A percentile compares a stretch with the other conserved stretches of the same genome.
Evolutionary conservation across 2,888 invertebrate species (phyloP).

Genomic region (Caenorhabditis japonica): DNA sequence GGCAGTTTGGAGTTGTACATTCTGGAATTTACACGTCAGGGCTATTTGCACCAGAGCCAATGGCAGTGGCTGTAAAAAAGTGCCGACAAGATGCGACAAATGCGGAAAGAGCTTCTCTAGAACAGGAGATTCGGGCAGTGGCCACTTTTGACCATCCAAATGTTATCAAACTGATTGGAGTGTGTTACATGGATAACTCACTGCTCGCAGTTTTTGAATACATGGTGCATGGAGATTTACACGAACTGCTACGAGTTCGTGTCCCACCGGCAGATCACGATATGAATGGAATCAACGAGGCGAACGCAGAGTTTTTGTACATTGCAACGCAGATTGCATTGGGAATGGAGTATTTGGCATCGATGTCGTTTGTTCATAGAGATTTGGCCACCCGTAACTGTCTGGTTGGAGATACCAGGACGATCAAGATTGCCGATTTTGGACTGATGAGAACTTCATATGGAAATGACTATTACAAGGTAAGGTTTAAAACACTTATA

Average conservation of each 20-base stretch:
- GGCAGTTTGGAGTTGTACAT: constrained; percentile 86
- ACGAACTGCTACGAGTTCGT: constrained; percentile 92
- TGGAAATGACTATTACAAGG: constrained; percentile 92
- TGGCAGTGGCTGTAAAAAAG: constrained; percentile 62
- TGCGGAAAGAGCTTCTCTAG: constrained; percentile 54
- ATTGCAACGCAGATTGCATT: constrained; percentile 87
- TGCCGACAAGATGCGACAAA: constrained; percentile 56
- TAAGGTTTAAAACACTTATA: constrained; percentile 83
- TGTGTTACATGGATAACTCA: constrained; percentile 55
- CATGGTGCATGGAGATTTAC: constrained; percentile 87
- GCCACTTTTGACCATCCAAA: constrained; percentile 94
- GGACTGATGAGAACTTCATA: constrained; percentile 90
- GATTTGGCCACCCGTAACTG: constrained; percentile 96
- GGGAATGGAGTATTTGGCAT: constrained; percentile 82
- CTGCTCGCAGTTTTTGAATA: constrained; percentile 60
- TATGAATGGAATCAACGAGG: constrained; percentile 81
- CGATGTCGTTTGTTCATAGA: constrained; percentile 94
- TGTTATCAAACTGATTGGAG: constrained; percentile 88
- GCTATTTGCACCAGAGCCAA: constrained; percentile 51
- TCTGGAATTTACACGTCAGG: constrained; percentile 51
- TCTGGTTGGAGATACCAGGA: constrained; percentile 91
- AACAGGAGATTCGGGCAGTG: constrained; percentile 80
- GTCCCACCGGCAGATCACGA: constrained; percentile 85
- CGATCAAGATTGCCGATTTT: constrained; percentile 93
- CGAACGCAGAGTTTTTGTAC: constrained; percentile 85